Evolutionary conservation across 2,113 vertebrate species (phyloP), one percentile per base, ranked within the genome.

Genomic region (Indicator maculatus): DNA sequence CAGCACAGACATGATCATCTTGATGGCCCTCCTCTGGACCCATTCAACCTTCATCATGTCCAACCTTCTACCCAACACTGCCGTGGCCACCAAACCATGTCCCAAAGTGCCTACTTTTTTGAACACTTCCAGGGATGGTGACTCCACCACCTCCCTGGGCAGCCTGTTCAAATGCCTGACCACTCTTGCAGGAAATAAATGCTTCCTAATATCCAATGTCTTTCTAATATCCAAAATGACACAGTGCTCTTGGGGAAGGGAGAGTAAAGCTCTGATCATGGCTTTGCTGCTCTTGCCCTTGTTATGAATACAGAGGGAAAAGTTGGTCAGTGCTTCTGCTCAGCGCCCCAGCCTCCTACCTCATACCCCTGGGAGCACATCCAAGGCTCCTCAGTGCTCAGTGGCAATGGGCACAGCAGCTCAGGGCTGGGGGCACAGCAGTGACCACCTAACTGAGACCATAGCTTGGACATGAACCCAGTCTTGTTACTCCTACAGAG

Each of bases 341-440:
- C n/a, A 16, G 44, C 31, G 17, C 14, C 27, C 70, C 45, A 7
- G 52, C 0, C 38, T 14, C 5, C 2, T 7, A 7, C 16, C 31
- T 6, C 1, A 2, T 8, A 50, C 15, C 45, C 26, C 3, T n/a
- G 41, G 75, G 47, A n/a, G 5, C 0, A 3, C 0, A 4, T 5
- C 36, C 0, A 0, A 24, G 72, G 33, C 31, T 47, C 58, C 38
- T 8, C 1, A 41, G 61, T 74, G 6, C 50, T 38, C 0, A 0
- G 12, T 9, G 44, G 6, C 66, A 6, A 63, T 0, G 2, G 6
- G 3, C 1, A 15, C 72, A 45, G 20, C 4, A 41, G n/a, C 66
- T 16, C 15, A 0, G 14, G 1, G 12, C 70, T 69, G 59, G 13
- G 64, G 39, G 20, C 24, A 12, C 38, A 53, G 56, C 79, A 59